Evolutionary conservation across 2,113 vertebrate genomes (phyloP), one percentile per base, ranked within the genome.

Genomic region (rabbit (Oryctolagus cuniculus)): DNA sequence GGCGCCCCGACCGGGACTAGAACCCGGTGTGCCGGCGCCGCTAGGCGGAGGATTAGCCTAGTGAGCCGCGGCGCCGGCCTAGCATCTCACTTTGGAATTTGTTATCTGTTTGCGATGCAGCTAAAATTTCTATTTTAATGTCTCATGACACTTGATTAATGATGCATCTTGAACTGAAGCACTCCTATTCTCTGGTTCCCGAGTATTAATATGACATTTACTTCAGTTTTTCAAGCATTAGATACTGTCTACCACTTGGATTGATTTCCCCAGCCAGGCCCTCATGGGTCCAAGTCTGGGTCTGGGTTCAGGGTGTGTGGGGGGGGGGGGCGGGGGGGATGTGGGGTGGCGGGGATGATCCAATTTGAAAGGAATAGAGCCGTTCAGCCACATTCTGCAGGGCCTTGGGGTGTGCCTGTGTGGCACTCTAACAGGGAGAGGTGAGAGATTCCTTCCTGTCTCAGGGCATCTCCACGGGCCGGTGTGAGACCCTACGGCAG

Each of bases 61-160:
- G n/a, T n/a, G n/a, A n/a, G n/a, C n/a, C n/a, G n/a, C n/a, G n/a
- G n/a, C n/a, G n/a, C n/a, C n/a, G 61, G 38, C 70, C 34, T 82
- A 94, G 44, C 73, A 79, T 51, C 92, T 87, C 87, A 44, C 31
- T 89, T 78, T 91, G 49, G 79, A 88, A 96, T 82, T 90, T 91
- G 58, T 25, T 81, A 70, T 80, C 75, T 91, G 66, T 85, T 91
- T 94, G 58, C 83, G 75, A 89, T 80, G 91, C 72, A 73, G 44
- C 81, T 72, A 90, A 84, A 91, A 67, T 67, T 67, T 87, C 89
- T 74, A 78, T 91, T 82, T 97, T 91, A 94, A 89, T 61, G 86
- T 78, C 63, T 94, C 24, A 58, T 89, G 88, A 64, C 38, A 61
- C 94, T 95, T 85, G 31, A 92, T 67, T 91, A 77, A 93, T 75